phyloP scores from a whole-genome alignment of 2,113 vertebrate species.

The Nestor notabilis region DNA sequence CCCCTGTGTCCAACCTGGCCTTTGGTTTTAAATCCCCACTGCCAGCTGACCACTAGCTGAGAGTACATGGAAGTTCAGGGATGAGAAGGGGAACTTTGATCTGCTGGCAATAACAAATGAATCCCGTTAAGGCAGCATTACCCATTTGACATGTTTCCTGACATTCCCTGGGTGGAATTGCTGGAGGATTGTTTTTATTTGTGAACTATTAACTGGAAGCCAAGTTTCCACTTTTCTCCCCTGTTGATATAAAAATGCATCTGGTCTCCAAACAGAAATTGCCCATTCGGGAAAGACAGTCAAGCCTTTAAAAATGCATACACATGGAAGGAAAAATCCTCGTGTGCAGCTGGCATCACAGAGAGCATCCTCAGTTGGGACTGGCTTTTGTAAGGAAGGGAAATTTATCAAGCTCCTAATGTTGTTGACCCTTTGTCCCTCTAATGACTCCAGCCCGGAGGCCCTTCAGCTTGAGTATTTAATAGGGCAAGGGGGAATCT shows the following conservation, averaged over 20 bases:
- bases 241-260: conserved; percentile 71
- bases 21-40: neutral
- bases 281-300: conserved; percentile 59
- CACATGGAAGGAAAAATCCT: neutral
- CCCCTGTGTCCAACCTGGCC: neutral
- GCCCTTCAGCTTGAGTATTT: conserved; percentile 16
- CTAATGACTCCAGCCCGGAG: conserved; percentile 43
- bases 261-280: conserved; percentile 70
- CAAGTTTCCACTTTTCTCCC: conserved; percentile 35
- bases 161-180: conserved; percentile 10
- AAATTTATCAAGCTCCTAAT: conserved; percentile 56
- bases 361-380: conserved; percentile 11
- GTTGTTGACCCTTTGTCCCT: conserved; percentile 46
- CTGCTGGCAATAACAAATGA: neutral
- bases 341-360: conserved; percentile 66
- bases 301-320: neutral
- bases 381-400: neutral
- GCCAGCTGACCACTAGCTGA: neutral
- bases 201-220: conserved; percentile 63
- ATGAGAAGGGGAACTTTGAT: neutral
- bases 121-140: neutral
- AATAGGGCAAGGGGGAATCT: neutral
- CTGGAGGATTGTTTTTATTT: conserved; percentile 42
- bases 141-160: neutral
- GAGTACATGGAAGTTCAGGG: neutral